Conservation (phyloP, 2,113 vertebrate species). For the Trochalopteron elliotii region DNA sequence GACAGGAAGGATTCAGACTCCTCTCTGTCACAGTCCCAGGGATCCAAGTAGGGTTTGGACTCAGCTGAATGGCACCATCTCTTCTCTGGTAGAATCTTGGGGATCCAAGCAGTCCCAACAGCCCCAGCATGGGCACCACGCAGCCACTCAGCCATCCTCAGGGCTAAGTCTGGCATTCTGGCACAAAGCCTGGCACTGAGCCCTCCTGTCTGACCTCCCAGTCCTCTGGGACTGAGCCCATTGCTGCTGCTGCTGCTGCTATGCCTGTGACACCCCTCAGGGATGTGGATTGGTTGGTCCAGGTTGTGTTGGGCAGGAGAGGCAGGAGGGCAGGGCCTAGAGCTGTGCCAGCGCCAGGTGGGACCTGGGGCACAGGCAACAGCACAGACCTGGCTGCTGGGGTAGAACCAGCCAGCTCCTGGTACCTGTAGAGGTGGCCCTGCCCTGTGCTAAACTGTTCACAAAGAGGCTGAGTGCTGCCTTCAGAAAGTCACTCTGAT, state of each 20-base stretch:
- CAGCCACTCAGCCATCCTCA: fast-evolving
- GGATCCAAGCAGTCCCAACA: background rate
- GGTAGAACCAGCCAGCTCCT: background rate
- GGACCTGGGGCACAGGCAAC: background rate
- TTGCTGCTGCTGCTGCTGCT: background rate
- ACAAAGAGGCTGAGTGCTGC: background rate
- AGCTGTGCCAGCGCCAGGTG: background rate
- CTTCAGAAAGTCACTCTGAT: background rate
- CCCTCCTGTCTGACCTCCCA: background rate
- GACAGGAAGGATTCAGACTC: background rate
- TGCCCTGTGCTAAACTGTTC: background rate
- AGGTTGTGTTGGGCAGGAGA: fast-evolving
- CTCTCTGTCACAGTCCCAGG: background rate
- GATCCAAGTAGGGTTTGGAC: background rate
- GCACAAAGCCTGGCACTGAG: background rate
- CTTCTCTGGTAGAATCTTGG: background rate
- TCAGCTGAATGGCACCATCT: background rate
- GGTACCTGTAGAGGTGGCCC: background rate
- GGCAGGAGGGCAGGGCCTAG: fast-evolving
- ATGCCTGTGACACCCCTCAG: background rate
- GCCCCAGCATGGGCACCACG: fast-evolving
- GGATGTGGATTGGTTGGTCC: background rate
- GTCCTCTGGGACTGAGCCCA: background rate
- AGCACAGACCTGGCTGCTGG: background rate
- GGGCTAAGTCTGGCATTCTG: background rate